These are phyloP conservation scores for Vanessa atalanta DNA, from an alignment of 1,140 invertebrate genomes.

Conservation along the genomic window DNA sequence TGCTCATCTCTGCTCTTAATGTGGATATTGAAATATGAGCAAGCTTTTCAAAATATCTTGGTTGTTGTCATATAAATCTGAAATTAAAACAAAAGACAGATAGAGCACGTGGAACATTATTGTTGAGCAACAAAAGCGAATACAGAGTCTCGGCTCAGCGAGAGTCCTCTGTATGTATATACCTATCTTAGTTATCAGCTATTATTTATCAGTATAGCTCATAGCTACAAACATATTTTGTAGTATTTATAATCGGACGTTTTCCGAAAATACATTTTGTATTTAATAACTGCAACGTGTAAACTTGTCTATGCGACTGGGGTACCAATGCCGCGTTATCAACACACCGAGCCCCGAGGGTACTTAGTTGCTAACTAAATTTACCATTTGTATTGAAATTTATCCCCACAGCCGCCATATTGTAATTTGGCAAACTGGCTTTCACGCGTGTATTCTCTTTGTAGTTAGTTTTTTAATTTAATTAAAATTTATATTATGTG, in stretches of 20 bases:
- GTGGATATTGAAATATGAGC: no score
- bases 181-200: no score
- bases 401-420: slow-evolving; percentile 38
- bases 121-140: no score
- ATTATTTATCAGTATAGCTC: no score
- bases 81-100: no score
- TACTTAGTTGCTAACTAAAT: slow-evolving; percentile 50
- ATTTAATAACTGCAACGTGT: slow-evolving; percentile 16
- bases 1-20: no score
- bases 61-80: no score
- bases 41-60: no score
- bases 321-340: slow-evolving; percentile 42
- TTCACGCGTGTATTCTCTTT: slow-evolving; percentile 20
- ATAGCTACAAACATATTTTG: no score
- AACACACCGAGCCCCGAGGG: slow-evolving; percentile 41
- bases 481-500: neutral
- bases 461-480: neutral
- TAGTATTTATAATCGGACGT: neutral
- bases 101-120: no score
- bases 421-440: slow-evolving; percentile 16
- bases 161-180: no score
- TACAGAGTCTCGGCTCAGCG: no score
- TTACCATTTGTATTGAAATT: slow-evolving; percentile 52
- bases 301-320: slow-evolving; percentile 38
- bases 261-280: neutral